A percentile compares a stretch with the other conserved stretches of the same genome.
phyloP scores from a whole-genome alignment of 2,113 vertebrate genomes.

The Poecile atricapillus region DNA sequence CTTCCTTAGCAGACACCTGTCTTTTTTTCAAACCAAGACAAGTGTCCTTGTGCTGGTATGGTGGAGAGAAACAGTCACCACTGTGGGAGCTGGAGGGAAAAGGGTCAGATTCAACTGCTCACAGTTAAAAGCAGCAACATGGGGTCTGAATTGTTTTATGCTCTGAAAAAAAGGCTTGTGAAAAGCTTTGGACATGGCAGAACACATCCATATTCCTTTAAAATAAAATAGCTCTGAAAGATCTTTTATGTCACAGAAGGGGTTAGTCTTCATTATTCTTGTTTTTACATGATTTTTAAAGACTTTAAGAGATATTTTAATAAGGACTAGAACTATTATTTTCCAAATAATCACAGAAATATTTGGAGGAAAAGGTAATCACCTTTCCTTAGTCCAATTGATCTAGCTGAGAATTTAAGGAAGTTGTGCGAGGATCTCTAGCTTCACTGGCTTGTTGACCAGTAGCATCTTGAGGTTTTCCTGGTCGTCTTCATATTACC shows the following conservation, averaged over 20 bases:
- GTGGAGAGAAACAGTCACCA: background rate
- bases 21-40: too few relatives aligned
- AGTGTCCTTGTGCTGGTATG: background rate
- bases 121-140: background rate
- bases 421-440: background rate
- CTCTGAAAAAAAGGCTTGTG: background rate
- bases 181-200: background rate
- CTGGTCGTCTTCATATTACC: background rate
- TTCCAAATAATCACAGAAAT: background rate
- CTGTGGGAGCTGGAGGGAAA: background rate
- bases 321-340: background rate
- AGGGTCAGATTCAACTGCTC: background rate
- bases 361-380: background rate
- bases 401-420: background rate
- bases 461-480: background rate
- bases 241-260: background rate
- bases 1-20: too few relatives aligned
- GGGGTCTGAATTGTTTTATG: background rate
- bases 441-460: background rate
- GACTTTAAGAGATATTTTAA: background rate
- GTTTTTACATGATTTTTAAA: background rate
- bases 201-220: background rate
- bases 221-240: background rate
- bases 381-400: background rate
- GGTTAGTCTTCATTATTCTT: background rate